phyloP scores from a whole-genome alignment of 2,888 invertebrate species.

The Acleris cristana region DNA sequence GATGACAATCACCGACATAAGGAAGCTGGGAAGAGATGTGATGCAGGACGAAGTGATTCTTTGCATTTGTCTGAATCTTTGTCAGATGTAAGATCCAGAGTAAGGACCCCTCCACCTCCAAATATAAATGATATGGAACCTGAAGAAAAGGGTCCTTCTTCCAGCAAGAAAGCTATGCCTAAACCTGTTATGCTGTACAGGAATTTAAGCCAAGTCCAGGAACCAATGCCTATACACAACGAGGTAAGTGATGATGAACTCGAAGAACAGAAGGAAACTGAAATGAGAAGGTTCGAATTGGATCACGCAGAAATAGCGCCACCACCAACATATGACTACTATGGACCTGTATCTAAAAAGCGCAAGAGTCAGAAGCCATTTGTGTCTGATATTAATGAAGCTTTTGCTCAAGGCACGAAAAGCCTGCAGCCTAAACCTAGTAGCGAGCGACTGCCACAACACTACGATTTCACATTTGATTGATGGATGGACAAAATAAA shows the following conservation, averaged over 20 bases:
- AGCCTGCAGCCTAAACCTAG: slow-evolving; percentile 68
- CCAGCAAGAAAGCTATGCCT: slow-evolving; percentile 54
- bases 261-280: slow-evolving; percentile 40
- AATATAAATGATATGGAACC: slow-evolving; percentile 42
- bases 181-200: slow-evolving; percentile 58
- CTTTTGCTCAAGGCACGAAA: slow-evolving; percentile 73
- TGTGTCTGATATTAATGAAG: slow-evolving; percentile 70
- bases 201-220: slow-evolving; percentile 67
- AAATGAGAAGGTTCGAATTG: slow-evolving; percentile 47
- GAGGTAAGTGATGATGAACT: slow-evolving; percentile 60
- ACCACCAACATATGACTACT: slow-evolving; percentile 87
- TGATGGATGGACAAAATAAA: slow-evolving; percentile 41
- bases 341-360: slow-evolving; percentile 76
- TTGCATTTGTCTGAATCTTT: too few species aligned
- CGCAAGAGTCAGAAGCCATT: slow-evolving; percentile 65
- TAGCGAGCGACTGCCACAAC: slow-evolving; percentile 60
- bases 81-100: too few species aligned
- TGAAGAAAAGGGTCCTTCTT: slow-evolving; percentile 66
- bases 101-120: too few species aligned
- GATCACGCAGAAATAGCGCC: slow-evolving; percentile 83
- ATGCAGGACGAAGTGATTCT: too few species aligned
- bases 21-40: slow-evolving; percentile 46
- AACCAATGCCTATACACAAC: slow-evolving; percentile 63
- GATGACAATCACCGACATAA: slow-evolving; percentile 45
- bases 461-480: slow-evolving; percentile 76